Base-by-base conservation (phyloP, 2,888 invertebrate genomes). In the Tenthredo scrophulariae region DNA sequence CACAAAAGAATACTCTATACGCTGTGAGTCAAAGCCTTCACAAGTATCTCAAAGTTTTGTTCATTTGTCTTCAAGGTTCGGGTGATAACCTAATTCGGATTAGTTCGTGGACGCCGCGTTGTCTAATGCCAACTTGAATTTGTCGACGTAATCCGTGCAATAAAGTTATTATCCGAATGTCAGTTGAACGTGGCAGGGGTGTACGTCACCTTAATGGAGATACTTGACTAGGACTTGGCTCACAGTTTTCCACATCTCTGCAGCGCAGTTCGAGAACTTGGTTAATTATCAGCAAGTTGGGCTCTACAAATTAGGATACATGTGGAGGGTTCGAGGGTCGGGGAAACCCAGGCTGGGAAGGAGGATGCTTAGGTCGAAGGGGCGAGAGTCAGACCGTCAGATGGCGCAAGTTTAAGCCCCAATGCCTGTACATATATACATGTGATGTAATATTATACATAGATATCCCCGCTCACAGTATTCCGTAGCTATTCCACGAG, bases 211-310 rank as follows among this genome's bases (percentile, higher is more conserved):
- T 62, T 80, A 80, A 80, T 80, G 80, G 58, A 80, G 80, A 80
- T 80, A 80, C 80, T 80, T 80, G 80, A 80, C 62, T 80, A 62
- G 80, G 80, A 80, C 80, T 80, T 80, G 80, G 80, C 26, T 62
- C 80, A 80, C 58, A 80, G 62, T 80, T 80, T 80, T 80, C 74
- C 84, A 84, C 74, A 54, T 84, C 84, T 58, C 70, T 79, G 62
- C 50, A 77, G 33, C 43, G 84, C 43, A 79, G 77, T 84, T 84
- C 84, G n/a, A 62, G 84, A 84, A 84, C 84, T 84, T 84, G 84
- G 79, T 77, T 84, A 84, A 84, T 84, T 84, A 84, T 84, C 84
- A 84, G 65, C 79, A 65, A 84, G 84, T 84, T 79, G 84, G 75
- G 54, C 79, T 75, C 33, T 58, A 75, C 77, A 84, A 84, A 84